Evolutionary conservation across 2,888 invertebrate genomes (phyloP).

Genomic region (Acanthacorydalis orientalis): DNA sequence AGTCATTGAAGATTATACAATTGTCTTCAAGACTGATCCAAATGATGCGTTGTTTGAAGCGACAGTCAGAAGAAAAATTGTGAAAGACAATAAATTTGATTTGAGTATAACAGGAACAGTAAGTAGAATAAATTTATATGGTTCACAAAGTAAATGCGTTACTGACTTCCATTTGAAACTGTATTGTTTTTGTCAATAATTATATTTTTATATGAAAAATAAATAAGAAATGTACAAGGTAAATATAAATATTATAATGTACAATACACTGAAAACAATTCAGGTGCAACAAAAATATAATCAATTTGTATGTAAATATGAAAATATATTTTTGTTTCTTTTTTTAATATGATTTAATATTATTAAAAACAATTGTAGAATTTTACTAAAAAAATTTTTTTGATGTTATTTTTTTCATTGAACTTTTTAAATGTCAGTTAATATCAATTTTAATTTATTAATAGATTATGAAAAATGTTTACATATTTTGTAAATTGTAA

Average conservation of each 20-base stretch:
- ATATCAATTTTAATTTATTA: too few species aligned
- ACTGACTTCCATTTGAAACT: slow-evolving; percentile 57
- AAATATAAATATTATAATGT: not conserved
- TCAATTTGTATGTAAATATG: too few species aligned
- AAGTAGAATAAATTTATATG: slow-evolving; percentile 63
- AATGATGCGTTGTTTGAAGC: slow-evolving; percentile 64
- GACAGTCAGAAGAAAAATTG: slow-evolving; percentile 37
- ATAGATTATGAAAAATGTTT: too few species aligned
- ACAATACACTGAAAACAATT: not conserved
- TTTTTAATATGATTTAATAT: too few species aligned
- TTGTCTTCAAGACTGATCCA: slow-evolving; percentile 45
- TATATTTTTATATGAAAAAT: slow-evolving; percentile 1
- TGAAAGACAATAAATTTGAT: slow-evolving; percentile 14
- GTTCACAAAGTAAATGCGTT: slow-evolving; percentile 63
- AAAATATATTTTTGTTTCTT: not conserved
- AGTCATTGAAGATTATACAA: slow-evolving; percentile 41
- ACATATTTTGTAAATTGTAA: too few species aligned
- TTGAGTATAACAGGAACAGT: slow-evolving; percentile 50
- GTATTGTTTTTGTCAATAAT: slow-evolving; percentile 49
- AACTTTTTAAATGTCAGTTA: too few species aligned
- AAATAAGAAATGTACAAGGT: not conserved
- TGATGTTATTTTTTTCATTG: too few species aligned
- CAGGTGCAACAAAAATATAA: too few species aligned
- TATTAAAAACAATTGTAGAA: too few species aligned
- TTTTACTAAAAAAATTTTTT: too few species aligned